A percentile compares a stretch with the other conserved stretches of the same genome.
Conservation (phyloP, 1,140 invertebrate species). For the Akabosia matsudoensis region DNA sequence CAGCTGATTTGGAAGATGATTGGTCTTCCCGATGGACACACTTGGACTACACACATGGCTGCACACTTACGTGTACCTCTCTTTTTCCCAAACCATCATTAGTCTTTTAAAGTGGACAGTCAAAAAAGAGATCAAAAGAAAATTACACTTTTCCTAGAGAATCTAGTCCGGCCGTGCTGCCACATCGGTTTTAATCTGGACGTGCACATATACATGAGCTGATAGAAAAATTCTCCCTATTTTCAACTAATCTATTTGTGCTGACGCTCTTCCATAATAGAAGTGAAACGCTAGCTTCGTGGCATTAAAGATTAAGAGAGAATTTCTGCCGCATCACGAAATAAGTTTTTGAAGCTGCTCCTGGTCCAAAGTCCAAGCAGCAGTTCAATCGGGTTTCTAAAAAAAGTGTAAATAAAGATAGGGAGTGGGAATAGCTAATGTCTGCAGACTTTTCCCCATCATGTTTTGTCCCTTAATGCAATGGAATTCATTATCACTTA, state of each 20-base stretch:
- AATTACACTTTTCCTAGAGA: slow-evolving; percentile 16
- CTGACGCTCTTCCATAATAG: too few relatives aligned
- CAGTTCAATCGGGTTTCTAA: background rate
- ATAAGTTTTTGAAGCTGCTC: background rate
- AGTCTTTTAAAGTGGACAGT: slow-evolving; percentile 25
- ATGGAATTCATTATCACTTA: slow-evolving; percentile 18
- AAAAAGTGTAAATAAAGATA: slow-evolving; percentile 16
- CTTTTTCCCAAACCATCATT: slow-evolving; percentile 5
- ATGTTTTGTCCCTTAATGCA: slow-evolving; percentile 7
- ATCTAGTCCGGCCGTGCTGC: background rate
- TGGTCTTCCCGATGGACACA: background rate
- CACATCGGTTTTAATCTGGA: background rate
- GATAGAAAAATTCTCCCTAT: too few relatives aligned
- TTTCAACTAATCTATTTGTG: too few relatives aligned
- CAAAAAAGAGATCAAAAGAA: slow-evolving; percentile 24
- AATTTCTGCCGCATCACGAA: slow-evolving; percentile 17
- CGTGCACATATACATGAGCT: background rate
- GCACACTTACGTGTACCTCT: background rate
- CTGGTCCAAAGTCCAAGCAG: background rate
- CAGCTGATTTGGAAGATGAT: background rate
- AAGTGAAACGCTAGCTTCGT: too few relatives aligned
- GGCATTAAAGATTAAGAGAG: background rate
- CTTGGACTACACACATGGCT: background rate
- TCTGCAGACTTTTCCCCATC: background rate
- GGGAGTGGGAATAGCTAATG: background rate